Conservation (phyloP, 2,888 invertebrate species). For the Campaea margaritaria region DNA sequence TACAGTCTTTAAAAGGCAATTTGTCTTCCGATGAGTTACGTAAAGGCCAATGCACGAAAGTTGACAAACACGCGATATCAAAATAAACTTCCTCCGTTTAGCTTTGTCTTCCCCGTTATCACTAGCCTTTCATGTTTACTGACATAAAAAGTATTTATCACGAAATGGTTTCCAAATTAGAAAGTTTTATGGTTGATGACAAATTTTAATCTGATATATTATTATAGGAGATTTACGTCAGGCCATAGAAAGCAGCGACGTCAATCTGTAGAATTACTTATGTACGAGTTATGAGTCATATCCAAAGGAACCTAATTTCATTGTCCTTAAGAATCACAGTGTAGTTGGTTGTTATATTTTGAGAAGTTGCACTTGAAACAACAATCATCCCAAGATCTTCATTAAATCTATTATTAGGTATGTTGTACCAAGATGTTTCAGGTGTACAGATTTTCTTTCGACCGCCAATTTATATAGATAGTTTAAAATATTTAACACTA, state of each 20-base stretch:
- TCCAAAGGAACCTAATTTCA: constrained; percentile 4
- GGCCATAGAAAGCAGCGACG: constrained; percentile 7
- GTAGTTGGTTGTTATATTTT: constrained; percentile 5
- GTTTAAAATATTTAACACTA: no score
- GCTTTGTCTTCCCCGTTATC: constrained; percentile 36
- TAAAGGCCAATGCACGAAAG: constrained; percentile 53
- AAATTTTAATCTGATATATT: constrained; percentile 10
- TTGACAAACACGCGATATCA: constrained; percentile 58
- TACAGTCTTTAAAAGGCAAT: constrained; percentile 3
- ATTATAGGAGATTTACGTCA: constrained; percentile 16
- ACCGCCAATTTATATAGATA: no score
- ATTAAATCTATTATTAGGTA: not conserved
- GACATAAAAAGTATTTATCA: constrained; percentile 23
- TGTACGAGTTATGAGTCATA: not conserved
- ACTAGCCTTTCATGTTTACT: constrained; percentile 33
- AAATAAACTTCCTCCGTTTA: constrained; percentile 48
- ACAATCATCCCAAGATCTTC: not conserved
- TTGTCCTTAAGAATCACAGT: constrained; percentile 1
- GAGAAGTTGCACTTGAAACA: constrained; percentile 1
- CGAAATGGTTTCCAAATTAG: constrained; percentile 20
- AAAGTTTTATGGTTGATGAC: constrained; percentile 13
- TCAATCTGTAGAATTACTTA: constrained; percentile 12
- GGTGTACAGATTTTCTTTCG: no score
- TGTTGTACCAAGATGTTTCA: not conserved
- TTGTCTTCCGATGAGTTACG: constrained; percentile 42